Percentiles rank a stretch among this genome's conserved stretches.
phyloP scores from a whole-genome alignment of 2,797 vertebrate species.

The Squalus acanthias region DNA sequence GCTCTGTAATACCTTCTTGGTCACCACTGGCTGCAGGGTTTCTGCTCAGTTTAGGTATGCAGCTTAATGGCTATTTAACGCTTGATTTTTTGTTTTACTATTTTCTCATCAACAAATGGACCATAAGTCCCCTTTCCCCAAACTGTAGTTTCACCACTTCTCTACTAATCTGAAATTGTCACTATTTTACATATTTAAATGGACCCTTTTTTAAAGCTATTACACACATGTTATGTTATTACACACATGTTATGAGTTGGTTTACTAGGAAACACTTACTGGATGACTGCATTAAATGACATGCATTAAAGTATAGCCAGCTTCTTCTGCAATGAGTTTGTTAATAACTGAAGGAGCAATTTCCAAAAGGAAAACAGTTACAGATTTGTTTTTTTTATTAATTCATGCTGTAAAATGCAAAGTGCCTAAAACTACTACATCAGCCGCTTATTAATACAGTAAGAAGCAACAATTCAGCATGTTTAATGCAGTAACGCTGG shows the following conservation, averaged over 20 bases:
- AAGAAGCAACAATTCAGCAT: not conserved
- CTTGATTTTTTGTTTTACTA: not conserved
- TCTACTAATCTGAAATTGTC: no score
- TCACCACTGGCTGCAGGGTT: not conserved
- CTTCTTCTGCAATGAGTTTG: not conserved
- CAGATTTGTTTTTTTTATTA: not conserved
- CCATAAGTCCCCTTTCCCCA: not conserved
- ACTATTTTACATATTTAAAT: not conserved
- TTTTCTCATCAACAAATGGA: not conserved
- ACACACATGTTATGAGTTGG: not conserved
- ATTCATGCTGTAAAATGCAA: not conserved
- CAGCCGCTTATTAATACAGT: not conserved
- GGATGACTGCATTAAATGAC: not conserved
- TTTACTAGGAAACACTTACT: not conserved
- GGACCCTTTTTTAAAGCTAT: no score
- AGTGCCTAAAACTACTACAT: not conserved
- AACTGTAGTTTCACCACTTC: not conserved
- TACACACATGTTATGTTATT: not conserved
- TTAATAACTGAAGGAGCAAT: not conserved
- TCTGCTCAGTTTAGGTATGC: not conserved
- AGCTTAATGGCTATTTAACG: not conserved
- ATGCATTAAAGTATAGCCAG: not conserved
- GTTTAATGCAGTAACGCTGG: not conserved
- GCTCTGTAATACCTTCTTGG: not conserved
- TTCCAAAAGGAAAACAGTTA: constrained; percentile 17